Conservation (phyloP, 1,140 invertebrate species). For the Battus philenor region DNA sequence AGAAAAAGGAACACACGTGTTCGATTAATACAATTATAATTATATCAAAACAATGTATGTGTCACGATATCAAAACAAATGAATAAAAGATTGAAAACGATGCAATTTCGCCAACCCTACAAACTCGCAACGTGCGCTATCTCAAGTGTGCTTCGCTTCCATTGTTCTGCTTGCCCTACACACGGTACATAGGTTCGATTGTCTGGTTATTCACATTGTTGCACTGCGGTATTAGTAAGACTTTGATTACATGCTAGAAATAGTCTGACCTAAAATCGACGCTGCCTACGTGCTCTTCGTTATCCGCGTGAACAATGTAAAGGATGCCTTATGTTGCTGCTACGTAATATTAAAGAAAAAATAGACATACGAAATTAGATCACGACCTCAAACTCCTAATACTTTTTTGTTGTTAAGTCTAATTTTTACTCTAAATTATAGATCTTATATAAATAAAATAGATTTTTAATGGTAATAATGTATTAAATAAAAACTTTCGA, state of each 20-base stretch:
- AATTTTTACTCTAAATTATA: no score
- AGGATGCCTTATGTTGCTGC: not conserved
- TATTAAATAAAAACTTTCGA: no score
- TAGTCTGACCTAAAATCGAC: conserved; percentile 14
- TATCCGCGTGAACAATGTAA: conserved; percentile 4
- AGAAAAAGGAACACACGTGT: no score
- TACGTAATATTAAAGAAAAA: no score
- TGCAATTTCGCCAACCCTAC: conserved; percentile 10
- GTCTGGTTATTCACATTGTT: conserved; percentile 15
- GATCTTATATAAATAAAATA: no score
- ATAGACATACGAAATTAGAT: no score
- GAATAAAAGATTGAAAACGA: no score
- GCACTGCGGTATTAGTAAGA: conserved; percentile 10
- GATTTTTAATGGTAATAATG: no score
- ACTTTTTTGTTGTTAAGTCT: not conserved
- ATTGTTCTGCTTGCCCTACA: conserved; percentile 17
- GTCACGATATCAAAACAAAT: no score
- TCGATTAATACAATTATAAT: no score
- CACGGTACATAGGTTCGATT: conserved; percentile 13
- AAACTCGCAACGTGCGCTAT: conserved; percentile 12
- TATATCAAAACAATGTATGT: no score
- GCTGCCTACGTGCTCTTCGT: conserved; percentile 11
- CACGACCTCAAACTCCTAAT: conserved; percentile 7
- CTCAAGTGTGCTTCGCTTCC: conserved; percentile 4
- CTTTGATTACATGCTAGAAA: conserved; percentile 17